phyloP scores from a whole-genome alignment of 2,113 vertebrate genomes.

The Narcine bancroftii region DNA sequence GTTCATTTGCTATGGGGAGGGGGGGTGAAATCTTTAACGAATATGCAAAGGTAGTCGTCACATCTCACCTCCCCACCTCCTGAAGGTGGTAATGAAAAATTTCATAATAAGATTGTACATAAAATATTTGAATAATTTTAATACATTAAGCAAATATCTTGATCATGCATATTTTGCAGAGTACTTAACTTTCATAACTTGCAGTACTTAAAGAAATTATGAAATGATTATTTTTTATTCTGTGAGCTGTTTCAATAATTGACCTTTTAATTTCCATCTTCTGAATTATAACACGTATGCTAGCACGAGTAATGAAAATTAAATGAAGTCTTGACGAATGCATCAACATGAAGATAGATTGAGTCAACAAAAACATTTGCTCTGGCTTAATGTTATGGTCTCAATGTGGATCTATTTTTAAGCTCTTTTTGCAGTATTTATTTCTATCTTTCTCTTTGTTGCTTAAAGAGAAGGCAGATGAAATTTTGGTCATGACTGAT shows the following conservation, averaged over 20 bases:
- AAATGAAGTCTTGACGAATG: constrained; percentile 8
- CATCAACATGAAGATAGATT: constrained; percentile 33
- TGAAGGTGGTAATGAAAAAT: background rate
- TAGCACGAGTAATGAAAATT: constrained; percentile 25
- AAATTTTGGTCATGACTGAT: constrained; percentile 17
- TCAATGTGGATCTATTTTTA: constrained; percentile 22
- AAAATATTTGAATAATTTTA: background rate
- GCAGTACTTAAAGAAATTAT: background rate
- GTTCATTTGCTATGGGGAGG: background rate
- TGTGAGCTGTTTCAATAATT: constrained; percentile 12
- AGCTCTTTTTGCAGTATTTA: constrained; percentile 19
- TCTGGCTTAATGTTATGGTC: constrained; percentile 4
- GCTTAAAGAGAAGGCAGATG: background rate
- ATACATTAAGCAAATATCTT: background rate
- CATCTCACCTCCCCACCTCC: background rate
- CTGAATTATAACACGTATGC: constrained; percentile 4
- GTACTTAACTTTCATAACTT: constrained; percentile 9
- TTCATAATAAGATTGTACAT: background rate
- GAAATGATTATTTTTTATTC: constrained; percentile 4
- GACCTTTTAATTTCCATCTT: constrained; percentile 19
- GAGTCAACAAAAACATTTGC: constrained; percentile 26
- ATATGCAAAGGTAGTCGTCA: background rate
- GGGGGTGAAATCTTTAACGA: background rate
- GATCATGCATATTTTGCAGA: background rate
- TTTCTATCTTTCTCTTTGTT: background rate